Evolutionary conservation across 2,888 invertebrate genomes (phyloP), one percentile per base, ranked within the genome.

Genomic region (Podabrus alpinus): DNA sequence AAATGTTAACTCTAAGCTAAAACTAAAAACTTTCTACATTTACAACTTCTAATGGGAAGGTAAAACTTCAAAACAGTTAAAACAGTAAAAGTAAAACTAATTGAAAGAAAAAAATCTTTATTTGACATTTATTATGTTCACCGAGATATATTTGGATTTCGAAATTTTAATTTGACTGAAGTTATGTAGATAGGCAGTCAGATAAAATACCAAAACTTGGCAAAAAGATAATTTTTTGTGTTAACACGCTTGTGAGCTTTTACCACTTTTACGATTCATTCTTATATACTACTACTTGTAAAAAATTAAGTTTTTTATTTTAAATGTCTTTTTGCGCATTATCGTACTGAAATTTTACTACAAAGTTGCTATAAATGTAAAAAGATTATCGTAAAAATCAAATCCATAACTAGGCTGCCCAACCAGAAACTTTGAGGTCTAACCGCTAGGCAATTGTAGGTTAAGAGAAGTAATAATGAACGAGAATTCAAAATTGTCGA

Each of bases 21-120:
- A 76, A 76, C 73, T 69, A 70, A 76, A 75, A 76, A 76, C 73
- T 76, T 76, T 76, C 71, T 59, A 75, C 76, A 76, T 73, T 76
- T 73, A 73, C 73, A 71, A 76, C 70, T 76, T 76, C 64, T 76
- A 73, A 76, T 76, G 76, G 73, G 66, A 72, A 76, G 76, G 73
- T 76, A 66, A 73, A 75, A 68, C 69, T 76, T 68, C 25, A 68
- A 73, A 72, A 66, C 76, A 75, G 69, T 75, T 75, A 72, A 74
- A 74, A 45, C 67, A 21, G 62, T 71, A 71, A 72, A 75, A 73
- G 72, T 73, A 61, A 68, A 67, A 59, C 70, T 75, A 75, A 75
- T 75, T 72, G 72, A 67, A 45, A 45, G 45, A 45, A 29, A 67
- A 69, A 69, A 72, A 70, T 62, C 70, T 64, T 17, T 64, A 59